Evolutionary conservation across 2,888 invertebrate genomes (phyloP).

Genomic region (Eupsilia transversa): DNA sequence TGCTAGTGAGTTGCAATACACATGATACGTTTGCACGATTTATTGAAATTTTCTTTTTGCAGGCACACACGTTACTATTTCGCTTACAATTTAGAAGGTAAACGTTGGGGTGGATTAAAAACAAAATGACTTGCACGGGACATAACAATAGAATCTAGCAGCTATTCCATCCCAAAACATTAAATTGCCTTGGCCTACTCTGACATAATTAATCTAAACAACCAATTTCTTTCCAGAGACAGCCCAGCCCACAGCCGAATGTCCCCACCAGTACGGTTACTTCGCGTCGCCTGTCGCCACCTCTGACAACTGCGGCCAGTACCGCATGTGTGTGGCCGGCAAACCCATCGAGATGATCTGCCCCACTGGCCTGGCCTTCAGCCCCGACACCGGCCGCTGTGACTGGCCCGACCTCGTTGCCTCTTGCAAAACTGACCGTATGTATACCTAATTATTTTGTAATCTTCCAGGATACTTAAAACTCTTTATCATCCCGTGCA

Average conservation of each 20-base stretch:
- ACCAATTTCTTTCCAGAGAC: slow-evolving; percentile 86
- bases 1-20: no score
- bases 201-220: background rate
- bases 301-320: slow-evolving; percentile 92
- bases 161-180: background rate
- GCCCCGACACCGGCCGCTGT: slow-evolving; percentile 92
- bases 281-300: slow-evolving; percentile 85
- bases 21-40: background rate
- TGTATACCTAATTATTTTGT: slow-evolving; percentile 15
- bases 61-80: background rate
- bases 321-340: slow-evolving; percentile 94
- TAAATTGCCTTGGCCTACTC: background rate
- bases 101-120: no score
- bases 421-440: slow-evolving; percentile 91
- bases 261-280: slow-evolving; percentile 95
- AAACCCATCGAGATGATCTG: slow-evolving; percentile 91
- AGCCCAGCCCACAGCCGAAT: slow-evolving; percentile 92
- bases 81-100: background rate
- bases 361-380: slow-evolving; percentile 94
- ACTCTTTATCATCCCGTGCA: slow-evolving; percentile 25
- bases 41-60: background rate
- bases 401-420: slow-evolving; percentile 96
- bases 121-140: slow-evolving; percentile 29
- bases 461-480: background rate
- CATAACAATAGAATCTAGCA: background rate